Conservation (phyloP, 2,113 vertebrate species). For the Pseudorhombus dupliciocellatus region DNA sequence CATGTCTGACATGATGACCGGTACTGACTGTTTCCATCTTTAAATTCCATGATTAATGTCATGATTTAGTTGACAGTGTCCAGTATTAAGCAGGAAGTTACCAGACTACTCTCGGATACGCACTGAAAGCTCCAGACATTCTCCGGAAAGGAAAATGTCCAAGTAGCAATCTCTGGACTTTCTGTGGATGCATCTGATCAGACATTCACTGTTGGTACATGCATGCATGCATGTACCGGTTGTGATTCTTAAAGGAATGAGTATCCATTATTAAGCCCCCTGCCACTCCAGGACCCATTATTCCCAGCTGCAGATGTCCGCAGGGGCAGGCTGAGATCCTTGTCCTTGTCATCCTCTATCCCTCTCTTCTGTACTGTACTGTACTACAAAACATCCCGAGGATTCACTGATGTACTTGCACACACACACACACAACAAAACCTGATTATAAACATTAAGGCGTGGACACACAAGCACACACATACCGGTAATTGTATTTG, state of each 20-base stretch:
- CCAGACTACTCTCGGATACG: too few species aligned
- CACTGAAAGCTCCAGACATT: too few species aligned
- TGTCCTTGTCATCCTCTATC: constrained; percentile 69
- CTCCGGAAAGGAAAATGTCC: background rate
- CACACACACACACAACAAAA: constrained; percentile 34
- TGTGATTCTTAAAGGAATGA: constrained; percentile 39
- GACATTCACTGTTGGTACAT: too few species aligned
- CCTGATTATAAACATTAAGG: constrained; percentile 54
- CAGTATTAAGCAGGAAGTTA: background rate
- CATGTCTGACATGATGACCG: background rate
- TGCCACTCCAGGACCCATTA: constrained; percentile 53
- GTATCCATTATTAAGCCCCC: constrained; percentile 73
- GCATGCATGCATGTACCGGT: background rate
- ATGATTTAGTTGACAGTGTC: background rate
- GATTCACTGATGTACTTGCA: constrained; percentile 35
- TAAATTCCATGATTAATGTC: background rate
- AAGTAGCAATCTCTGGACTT: background rate
- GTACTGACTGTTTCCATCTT: background rate
- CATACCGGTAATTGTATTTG: constrained; percentile 62
- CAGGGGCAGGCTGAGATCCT: constrained; percentile 39
- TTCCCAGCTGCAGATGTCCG: constrained; percentile 62
- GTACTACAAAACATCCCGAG: constrained; percentile 61
- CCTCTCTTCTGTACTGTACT: constrained; percentile 62
- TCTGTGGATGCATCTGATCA: too few species aligned
- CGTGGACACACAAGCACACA: constrained; percentile 33